Evolutionary conservation across 2,888 invertebrate species (phyloP).

Genomic region (Meganola albula): DNA sequence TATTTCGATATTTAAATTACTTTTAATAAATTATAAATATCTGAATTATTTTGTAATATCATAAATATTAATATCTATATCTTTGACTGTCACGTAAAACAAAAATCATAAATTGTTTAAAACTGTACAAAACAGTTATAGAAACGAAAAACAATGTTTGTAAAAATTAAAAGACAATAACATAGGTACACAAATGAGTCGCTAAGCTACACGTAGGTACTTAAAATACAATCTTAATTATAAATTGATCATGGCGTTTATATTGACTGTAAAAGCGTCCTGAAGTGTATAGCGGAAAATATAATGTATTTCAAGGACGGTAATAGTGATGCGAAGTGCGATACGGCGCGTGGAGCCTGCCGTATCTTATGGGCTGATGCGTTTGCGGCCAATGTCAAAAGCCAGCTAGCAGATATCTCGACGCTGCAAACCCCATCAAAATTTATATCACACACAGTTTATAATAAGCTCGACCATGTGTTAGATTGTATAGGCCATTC

Average conservation of each 20-base stretch:
- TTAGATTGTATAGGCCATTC: conserved; percentile 42
- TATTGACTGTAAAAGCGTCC: conserved; percentile 61
- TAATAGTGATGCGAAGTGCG: conserved; percentile 65
- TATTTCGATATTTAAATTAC: conserved; percentile 53
- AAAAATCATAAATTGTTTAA: conserved; percentile 62
- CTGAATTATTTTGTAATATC: conserved; percentile 51
- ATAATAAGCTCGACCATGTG: conserved; percentile 49
- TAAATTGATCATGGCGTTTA: conserved; percentile 65
- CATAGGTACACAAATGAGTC: conserved; percentile 68
- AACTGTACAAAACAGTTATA: conserved; percentile 66
- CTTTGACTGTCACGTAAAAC: conserved; percentile 55
- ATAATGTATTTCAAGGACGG: conserved; percentile 60
- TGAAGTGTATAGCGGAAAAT: conserved; percentile 34
- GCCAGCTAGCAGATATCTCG: conserved; percentile 78
- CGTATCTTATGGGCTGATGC: conserved; percentile 70
- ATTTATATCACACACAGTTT: conserved; percentile 62
- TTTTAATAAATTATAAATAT: conserved; percentile 58
- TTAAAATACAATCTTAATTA: conserved; percentile 67
- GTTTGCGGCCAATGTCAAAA: conserved; percentile 75
- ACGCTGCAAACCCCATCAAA: conserved; percentile 77
- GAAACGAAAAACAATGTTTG: conserved; percentile 45
- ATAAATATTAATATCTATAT: conserved; percentile 51
- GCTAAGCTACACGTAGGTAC: conserved; percentile 60
- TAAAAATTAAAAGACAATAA: conserved; percentile 53
- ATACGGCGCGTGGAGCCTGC: conserved; percentile 65